Percentiles rank a stretch among this genome's conserved stretches.
These are phyloP conservation scores for Poeciliopsis presidionis DNA, from an alignment of 2,797 vertebrate species.

Conservation along the genomic window DNA sequence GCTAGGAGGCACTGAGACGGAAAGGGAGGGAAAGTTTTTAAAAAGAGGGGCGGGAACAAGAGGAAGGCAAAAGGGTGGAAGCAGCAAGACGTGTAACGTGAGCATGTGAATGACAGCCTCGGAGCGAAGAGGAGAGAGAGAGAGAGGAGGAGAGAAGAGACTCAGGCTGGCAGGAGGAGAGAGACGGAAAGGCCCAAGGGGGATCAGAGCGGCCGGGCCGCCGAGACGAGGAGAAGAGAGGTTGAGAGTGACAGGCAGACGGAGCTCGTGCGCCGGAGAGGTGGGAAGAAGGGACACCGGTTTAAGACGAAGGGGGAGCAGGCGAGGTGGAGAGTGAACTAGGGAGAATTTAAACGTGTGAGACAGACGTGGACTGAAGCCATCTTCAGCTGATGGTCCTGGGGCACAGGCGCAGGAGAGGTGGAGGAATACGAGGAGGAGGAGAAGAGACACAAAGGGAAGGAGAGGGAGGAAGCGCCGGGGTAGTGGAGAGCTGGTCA, in stretches of 20 bases:
- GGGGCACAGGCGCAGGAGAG: slow-evolving; percentile 59
- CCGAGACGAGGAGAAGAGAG: slow-evolving; percentile 42
- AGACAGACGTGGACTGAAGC: slow-evolving; percentile 69
- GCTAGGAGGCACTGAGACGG: slow-evolving; percentile 64
- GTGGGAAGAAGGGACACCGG: slow-evolving; percentile 56
- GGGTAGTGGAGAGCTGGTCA: slow-evolving; percentile 67
- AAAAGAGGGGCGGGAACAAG: slow-evolving; percentile 73
- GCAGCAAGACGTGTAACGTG: slow-evolving; percentile 58
- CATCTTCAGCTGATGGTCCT: slow-evolving; percentile 72
- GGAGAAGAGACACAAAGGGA: slow-evolving; percentile 51
- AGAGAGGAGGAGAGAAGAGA: slow-evolving; percentile 59
- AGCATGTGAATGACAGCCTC: slow-evolving; percentile 73
- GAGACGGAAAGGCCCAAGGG: slow-evolving; percentile 66
- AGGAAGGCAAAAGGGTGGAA: slow-evolving; percentile 43
- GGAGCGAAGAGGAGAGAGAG: slow-evolving; percentile 53
- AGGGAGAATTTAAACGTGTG: slow-evolving; percentile 78
- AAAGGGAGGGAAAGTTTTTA: slow-evolving; percentile 71
- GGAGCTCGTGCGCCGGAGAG: slow-evolving; percentile 46
- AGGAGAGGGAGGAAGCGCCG: slow-evolving; percentile 45
- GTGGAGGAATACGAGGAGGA: slow-evolving; percentile 52
- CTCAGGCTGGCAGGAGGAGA: slow-evolving; percentile 69
- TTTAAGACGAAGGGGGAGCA: slow-evolving; percentile 45
- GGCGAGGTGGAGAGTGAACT: slow-evolving; percentile 54
- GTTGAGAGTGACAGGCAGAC: slow-evolving; percentile 65
- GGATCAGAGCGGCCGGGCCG: slow-evolving; percentile 61